phyloP scores from a whole-genome alignment of 2,113 vertebrate genomes.

The Tympanuchus pallidicinctus region DNA sequence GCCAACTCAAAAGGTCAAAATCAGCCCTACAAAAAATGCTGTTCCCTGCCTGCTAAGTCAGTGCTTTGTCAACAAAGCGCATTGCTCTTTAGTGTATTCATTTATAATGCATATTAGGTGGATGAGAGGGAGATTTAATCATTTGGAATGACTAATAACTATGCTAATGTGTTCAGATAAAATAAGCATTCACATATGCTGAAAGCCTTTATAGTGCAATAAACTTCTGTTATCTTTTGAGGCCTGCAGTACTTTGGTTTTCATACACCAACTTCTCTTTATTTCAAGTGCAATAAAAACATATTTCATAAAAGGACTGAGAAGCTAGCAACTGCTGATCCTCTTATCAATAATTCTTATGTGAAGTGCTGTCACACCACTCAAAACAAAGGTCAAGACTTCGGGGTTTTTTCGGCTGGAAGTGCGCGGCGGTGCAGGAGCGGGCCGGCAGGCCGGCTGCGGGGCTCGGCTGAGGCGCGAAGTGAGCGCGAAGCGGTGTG shows the following conservation, averaged over 20 bases:
- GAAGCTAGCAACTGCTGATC: not conserved
- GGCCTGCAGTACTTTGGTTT: slow-evolving; percentile 36
- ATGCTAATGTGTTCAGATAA: slow-evolving; percentile 69
- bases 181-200: slow-evolving; percentile 58
- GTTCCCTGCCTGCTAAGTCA: not conserved
- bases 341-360: not conserved
- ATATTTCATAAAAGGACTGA: not conserved
- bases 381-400: fast-evolving
- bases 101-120: slow-evolving; percentile 64
- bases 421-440: too few relatives aligned
- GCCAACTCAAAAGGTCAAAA: not conserved
- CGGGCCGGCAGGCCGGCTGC: too few relatives aligned
- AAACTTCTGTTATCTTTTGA: slow-evolving; percentile 64
- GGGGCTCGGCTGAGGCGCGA: too few relatives aligned
- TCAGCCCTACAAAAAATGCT: not conserved
- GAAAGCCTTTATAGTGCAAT: slow-evolving; percentile 56
- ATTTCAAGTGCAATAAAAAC: slow-evolving; percentile 41
- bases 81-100: slow-evolving; percentile 43
- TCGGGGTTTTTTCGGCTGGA: not conserved
- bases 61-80: not conserved
- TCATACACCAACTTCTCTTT: slow-evolving; percentile 35
- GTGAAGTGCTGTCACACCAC: not conserved
- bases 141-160: slow-evolving; percentile 64
- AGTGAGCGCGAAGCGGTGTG: too few relatives aligned
- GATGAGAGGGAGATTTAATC: slow-evolving; percentile 48